Percentiles rank a stretch among this genome's conserved stretches.
Evolutionary conservation across 2,888 invertebrate species (phyloP).

Genomic region (Dryobotodes eremita): DNA sequence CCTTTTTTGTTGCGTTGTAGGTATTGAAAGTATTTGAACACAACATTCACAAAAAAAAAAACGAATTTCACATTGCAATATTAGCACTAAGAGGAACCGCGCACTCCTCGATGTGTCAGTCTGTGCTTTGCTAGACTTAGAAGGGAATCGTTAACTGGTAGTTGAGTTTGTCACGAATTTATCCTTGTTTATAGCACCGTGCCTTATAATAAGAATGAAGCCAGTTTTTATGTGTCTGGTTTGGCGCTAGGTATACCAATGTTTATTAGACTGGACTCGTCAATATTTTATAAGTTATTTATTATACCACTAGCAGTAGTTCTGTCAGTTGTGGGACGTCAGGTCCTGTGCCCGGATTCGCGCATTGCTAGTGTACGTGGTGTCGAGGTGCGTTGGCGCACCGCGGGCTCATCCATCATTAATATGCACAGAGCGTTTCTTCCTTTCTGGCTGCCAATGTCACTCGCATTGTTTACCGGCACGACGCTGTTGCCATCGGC

Average conservation of each 20-base stretch:
- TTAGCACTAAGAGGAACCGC: background rate
- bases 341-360: slow-evolving; percentile 46
- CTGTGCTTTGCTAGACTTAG: slow-evolving; percentile 6
- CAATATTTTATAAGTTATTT: slow-evolving; percentile 18
- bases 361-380: slow-evolving; percentile 64
- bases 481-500: slow-evolving; percentile 72
- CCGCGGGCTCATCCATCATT: slow-evolving; percentile 78
- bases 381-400: slow-evolving; percentile 63
- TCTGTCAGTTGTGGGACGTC: slow-evolving; percentile 52
- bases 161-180: background rate
- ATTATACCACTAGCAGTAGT: slow-evolving; percentile 43
- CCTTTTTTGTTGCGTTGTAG: slow-evolving; percentile 20
- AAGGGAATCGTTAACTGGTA: background rate
- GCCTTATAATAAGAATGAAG: background rate
- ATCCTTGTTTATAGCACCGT: slow-evolving; percentile 1
- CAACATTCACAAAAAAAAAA: background rate
- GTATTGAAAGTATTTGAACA: slow-evolving; percentile 17
- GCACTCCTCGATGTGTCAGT: slow-evolving; percentile 8
- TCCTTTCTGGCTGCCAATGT: slow-evolving; percentile 90
- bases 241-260: background rate
- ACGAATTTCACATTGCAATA: slow-evolving; percentile 41
- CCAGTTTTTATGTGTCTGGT: background rate
- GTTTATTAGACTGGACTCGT: background rate
- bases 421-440: slow-evolving; percentile 85
- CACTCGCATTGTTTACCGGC: slow-evolving; percentile 86